Evolutionary conservation across 2,888 invertebrate species (phyloP).

Genomic region (Microctonus aethiopoides): DNA sequence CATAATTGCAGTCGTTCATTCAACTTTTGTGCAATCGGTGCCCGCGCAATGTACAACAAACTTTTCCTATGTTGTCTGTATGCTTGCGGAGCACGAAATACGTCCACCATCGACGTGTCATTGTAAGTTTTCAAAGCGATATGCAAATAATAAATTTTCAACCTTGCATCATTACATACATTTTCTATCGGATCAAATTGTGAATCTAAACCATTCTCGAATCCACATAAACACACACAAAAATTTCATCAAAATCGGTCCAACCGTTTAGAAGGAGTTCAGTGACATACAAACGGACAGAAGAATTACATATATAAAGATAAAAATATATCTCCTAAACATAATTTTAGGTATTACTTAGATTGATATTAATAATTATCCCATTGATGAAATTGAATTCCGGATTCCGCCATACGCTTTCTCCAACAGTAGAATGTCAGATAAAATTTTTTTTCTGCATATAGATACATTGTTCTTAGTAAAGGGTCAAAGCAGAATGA

Average conservation of each 20-base stretch:
- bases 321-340: no score
- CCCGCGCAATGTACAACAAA: slow-evolving; percentile 45
- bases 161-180: not conserved
- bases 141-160: not conserved
- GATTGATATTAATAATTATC: not conserved
- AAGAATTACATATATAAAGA: no score
- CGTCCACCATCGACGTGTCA: slow-evolving; percentile 20
- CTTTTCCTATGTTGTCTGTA: slow-evolving; percentile 41
- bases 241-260: no score
- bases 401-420: no score
- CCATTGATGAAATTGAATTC: not conserved
- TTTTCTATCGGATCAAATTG: no score
- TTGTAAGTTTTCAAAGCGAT: not conserved
- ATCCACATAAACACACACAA: no score
- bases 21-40: slow-evolving; percentile 56
- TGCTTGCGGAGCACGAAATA: not conserved
- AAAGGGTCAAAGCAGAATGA: not conserved
- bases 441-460: no score
- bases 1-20: slow-evolving; percentile 61
- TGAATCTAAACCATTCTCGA: no score
- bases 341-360: no score
- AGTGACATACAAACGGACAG: no score
- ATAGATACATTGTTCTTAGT: not conserved
- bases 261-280: no score
- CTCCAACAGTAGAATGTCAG: no score